phyloP scores from a whole-genome alignment of 2,113 vertebrate genomes.

The Notarius lentiginosus region DNA sequence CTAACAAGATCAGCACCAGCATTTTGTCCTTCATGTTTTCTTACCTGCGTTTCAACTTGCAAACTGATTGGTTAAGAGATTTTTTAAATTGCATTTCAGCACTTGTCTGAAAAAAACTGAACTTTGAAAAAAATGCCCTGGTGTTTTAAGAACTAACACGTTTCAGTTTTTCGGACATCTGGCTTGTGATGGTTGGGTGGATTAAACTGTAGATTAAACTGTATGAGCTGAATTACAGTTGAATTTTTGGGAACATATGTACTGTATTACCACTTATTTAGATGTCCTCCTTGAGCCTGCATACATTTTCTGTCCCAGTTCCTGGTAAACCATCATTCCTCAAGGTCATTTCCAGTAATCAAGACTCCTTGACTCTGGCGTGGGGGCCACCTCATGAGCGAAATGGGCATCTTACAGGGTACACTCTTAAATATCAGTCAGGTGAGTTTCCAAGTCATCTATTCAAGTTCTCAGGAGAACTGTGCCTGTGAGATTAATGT shows the following conservation, averaged over 20 bases:
- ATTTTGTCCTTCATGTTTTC: neutral
- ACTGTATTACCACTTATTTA: neutral
- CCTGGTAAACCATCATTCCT: constrained; percentile 84
- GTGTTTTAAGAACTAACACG: neutral
- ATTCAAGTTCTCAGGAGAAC: neutral
- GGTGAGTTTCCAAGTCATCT: constrained; percentile 77
- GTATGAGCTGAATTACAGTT: neutral
- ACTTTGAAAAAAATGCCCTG: neutral
- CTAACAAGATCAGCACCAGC: neutral
- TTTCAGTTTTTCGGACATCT: neutral
- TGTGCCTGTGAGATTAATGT: too few species aligned
- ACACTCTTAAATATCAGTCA: constrained; percentile 89
- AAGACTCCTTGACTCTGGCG: constrained; percentile 88
- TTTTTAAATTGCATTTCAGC: neutral
- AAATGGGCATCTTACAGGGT: constrained; percentile 88
- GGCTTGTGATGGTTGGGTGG: neutral
- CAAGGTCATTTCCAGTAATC: constrained; percentile 76
- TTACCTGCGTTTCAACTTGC: neutral
- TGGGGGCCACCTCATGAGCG: constrained; percentile 86
- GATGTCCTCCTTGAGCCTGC: neutral
- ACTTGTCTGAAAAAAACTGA: neutral
- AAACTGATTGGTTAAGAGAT: neutral
- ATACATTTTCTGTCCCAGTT: constrained; percentile 68
- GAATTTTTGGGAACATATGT: neutral
- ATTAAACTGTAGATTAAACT: neutral